Conservation (phyloP, 2,888 invertebrate species). For the Teinopalpus imperialis region DNA sequence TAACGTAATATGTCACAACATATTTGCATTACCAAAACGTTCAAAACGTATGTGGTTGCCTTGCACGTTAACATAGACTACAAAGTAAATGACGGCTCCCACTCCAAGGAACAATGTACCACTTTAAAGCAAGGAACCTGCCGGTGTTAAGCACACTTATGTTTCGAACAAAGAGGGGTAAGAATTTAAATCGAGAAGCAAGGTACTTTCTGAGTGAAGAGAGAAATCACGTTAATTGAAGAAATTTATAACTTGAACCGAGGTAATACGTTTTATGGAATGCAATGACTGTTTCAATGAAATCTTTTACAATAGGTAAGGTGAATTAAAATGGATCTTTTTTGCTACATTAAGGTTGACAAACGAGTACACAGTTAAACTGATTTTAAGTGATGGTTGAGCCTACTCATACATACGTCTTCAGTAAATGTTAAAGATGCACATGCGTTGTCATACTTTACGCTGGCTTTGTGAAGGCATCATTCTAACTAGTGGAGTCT, state of each 20-base stretch:
- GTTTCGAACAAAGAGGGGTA: conserved; percentile 14
- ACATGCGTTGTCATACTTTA: no score
- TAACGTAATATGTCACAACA: conserved; percentile 1
- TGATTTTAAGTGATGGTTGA: no score
- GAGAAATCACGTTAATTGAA: conserved; percentile 11
- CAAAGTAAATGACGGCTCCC: conserved; percentile 14
- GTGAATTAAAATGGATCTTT: no score
- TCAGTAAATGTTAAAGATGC: no score
- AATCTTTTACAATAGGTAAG: no score
- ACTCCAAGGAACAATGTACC: conserved; percentile 6
- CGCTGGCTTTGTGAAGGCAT: no score
- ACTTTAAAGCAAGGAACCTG: conserved; percentile 6
- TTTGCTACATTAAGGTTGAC: no score
- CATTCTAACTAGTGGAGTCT: no score
- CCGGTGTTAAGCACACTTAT: conserved; percentile 12
- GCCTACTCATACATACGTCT: no score
- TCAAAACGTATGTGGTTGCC: background rate
- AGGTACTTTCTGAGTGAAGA: conserved; percentile 5
- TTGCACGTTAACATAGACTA: conserved; percentile 10
- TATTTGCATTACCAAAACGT: background rate
- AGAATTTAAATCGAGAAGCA: conserved; percentile 7
- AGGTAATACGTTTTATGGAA: no score
- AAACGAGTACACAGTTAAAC: no score
- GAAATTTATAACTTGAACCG: conserved; percentile 1
- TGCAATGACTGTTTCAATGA: no score